A percentile compares a stretch with the other conserved stretches of the same genome.
Conservation (phyloP, 1,140 invertebrate species). For the Scaptomyza graminum region DNA sequence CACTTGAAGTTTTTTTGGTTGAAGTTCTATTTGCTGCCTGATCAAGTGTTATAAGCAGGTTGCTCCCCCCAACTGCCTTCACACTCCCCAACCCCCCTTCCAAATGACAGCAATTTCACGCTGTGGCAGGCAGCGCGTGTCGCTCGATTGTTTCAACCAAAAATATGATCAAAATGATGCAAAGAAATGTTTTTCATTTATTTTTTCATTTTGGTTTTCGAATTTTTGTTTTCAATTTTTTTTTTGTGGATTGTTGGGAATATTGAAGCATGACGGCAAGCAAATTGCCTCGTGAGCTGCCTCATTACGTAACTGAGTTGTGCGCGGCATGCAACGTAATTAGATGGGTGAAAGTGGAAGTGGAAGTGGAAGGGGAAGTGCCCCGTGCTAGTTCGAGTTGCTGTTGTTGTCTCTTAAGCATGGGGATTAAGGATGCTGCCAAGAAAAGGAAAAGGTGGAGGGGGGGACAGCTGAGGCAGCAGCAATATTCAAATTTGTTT, state of each 20-base stretch:
- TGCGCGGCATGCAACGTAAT: constrained; percentile 50
- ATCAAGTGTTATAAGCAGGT: constrained; percentile 46
- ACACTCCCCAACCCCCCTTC: neutral
- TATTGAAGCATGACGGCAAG: constrained; percentile 71
- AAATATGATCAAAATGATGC: constrained; percentile 55
- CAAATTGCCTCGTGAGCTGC: constrained; percentile 69
- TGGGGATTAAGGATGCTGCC: constrained; percentile 47
- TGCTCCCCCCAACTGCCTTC: neutral
- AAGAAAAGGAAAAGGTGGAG: neutral
- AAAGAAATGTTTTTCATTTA: constrained; percentile 40
- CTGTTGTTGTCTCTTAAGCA: constrained; percentile 5
- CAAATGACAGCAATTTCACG: constrained; percentile 75
- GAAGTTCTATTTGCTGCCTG: too few relatives aligned
- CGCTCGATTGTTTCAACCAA: constrained; percentile 75
- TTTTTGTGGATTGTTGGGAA: constrained; percentile 34
- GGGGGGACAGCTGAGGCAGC: constrained; percentile 8
- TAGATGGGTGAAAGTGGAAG: constrained; percentile 44
- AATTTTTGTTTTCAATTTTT: constrained; percentile 64
- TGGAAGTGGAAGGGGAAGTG: neutral
- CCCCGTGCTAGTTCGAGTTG: constrained; percentile 1
- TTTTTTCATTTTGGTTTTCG: neutral
- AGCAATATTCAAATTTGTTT: constrained; percentile 18
- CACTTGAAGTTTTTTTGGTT: constrained; percentile 19
- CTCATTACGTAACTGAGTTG: constrained; percentile 72
- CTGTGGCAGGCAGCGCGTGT: constrained; percentile 40